A percentile compares a stretch with the other conserved stretches of the same genome.
These are phyloP conservation scores for Nemotelus pantherinus DNA, from an alignment of 2,888 invertebrate species.

Conservation along the genomic window DNA sequence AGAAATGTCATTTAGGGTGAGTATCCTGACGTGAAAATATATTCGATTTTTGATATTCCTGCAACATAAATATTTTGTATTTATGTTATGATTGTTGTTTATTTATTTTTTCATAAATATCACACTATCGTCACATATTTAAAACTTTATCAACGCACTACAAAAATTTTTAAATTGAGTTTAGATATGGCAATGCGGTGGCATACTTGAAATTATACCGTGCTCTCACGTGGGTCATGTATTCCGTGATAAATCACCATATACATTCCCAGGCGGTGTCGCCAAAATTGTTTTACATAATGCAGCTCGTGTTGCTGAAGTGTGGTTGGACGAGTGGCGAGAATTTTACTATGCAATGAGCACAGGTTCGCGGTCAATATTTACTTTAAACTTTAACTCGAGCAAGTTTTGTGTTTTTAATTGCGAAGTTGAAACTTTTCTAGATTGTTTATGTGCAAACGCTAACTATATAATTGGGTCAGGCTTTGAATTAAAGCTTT, in stretches of 20 bases:
- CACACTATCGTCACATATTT: neutral
- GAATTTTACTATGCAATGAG: constrained; percentile 99
- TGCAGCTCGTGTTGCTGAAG: constrained; percentile 97
- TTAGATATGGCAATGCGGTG: constrained; percentile 97
- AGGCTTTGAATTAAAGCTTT: no score
- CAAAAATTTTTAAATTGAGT: constrained; percentile 55
- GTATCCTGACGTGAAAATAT: constrained; percentile 48
- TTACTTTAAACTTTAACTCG: constrained; percentile 15
- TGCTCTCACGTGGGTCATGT: constrained; percentile 98
- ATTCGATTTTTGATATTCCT: constrained; percentile 7
- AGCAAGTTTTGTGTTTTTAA: constrained; percentile 21
- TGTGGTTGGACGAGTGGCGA: constrained; percentile 99
- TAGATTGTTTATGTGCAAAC: neutral
- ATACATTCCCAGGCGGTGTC: constrained; percentile 98
- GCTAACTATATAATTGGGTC: no score
- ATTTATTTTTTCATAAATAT: constrained; percentile 5
- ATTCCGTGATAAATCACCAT: constrained; percentile 97
- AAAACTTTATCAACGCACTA: constrained; percentile 23
- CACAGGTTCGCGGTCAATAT: constrained; percentile 79
- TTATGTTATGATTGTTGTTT: constrained; percentile 1
- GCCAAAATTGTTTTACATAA: constrained; percentile 97
- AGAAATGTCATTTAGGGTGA: constrained; percentile 67
- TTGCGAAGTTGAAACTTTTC: neutral
- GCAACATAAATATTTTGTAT: neutral
- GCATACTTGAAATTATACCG: constrained; percentile 92